Base-by-base conservation (phyloP, 1,140 invertebrate species). In the Rhagoletis pomonella region DNA sequence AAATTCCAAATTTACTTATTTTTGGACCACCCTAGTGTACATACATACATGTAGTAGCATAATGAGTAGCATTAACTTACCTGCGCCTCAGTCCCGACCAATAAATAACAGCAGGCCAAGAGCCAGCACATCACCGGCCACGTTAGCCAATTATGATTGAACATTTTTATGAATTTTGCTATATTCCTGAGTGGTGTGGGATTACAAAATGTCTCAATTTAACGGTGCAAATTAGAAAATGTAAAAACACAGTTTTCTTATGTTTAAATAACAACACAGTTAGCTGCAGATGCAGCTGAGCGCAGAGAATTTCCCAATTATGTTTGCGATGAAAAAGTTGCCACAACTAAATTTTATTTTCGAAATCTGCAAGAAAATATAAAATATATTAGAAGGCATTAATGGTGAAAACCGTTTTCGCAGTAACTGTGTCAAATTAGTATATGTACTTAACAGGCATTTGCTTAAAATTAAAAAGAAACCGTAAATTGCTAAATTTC, bases 101-200 rank as follows among this genome's bases (percentile, higher is more conserved):
- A 47, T 12, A 73, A 73, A 73, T 73, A 73, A 4, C 42, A 73
- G 42, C 67, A 73, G 42, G 2, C 44, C 3, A 73, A 12, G 39
- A 73, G 42, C 67, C 67, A 73, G 29, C 29, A 29, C 44, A 73
- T 73, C 17, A 73, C 12, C 42, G 67, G 67, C 67, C 67, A 73
- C 67, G 10, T 73, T 73, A 73, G 42, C 67, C 67, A 73, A 73
- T 73, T 73, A 12, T 73, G 67, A n/a, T n/a, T 47, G 67, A 14
- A 44, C 67, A 73, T 73, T 42, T 73, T 39, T 0, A 4, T 4
- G 19, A 12, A 12, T 14, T 73, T 47, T 73, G 14, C 12, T 39
- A 12, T 73, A 4, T 42, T 39, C 9, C 67, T 14, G 60, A 59
- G 17, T 62, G 60, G 65, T 39, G 65, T 69, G 10, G 65, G 4